A percentile compares a stretch with the other conserved stretches of the same genome.
Conservation (phyloP, 2,888 invertebrate genomes). For the Drosophila hamatofila region DNA sequence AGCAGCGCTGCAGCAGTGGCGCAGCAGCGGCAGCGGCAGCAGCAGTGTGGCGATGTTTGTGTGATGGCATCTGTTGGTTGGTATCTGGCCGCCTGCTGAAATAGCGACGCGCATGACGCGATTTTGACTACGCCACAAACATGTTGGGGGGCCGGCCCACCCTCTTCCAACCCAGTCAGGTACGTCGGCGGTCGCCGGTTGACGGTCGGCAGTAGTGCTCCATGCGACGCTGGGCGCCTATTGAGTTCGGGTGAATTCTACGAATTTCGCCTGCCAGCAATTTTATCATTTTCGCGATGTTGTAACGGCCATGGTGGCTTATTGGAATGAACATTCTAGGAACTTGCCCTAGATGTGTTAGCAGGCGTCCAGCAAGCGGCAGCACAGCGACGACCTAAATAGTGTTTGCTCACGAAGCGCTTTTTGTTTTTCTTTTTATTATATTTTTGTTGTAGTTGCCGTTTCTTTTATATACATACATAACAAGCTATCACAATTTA, state of each 20-base stretch:
- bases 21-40: background rate
- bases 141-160: conserved; percentile 52
- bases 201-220: background rate
- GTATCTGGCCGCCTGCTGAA: conserved; percentile 77
- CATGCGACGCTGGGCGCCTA: conserved; percentile 75
- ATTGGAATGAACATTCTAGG: conserved; percentile 84
- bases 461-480: background rate
- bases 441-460: conserved; percentile 10
- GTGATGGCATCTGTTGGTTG: background rate
- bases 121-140: conserved; percentile 62
- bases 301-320: conserved; percentile 68
- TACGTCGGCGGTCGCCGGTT: conserved; percentile 31
- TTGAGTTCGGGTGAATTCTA: conserved; percentile 85
- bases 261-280: conserved; percentile 74
- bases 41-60: background rate
- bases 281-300: conserved; percentile 63
- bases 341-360: conserved; percentile 85
- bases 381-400: conserved; percentile 71
- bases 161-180: conserved; percentile 15
- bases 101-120: conserved; percentile 85
- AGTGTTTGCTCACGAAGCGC: conserved; percentile 23
- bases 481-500: conserved; percentile 15
- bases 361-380: conserved; percentile 72
- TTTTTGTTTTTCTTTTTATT: background rate
- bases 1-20: background rate